Conservation (phyloP, 1,140 invertebrate species). For the Artemia franciscana region DNA sequence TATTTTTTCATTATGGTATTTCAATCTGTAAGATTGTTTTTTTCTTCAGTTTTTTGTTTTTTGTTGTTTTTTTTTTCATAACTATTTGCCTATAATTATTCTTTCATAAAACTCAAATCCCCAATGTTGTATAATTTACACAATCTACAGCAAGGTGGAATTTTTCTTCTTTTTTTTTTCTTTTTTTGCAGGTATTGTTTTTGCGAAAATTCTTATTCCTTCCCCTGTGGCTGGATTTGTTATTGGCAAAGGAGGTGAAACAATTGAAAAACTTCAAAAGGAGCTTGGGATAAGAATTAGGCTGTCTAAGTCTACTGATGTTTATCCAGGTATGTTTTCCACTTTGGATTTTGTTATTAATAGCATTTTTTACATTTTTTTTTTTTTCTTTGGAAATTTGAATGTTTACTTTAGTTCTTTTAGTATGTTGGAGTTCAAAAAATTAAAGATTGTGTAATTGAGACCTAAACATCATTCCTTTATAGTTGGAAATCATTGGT, state of each 20-base stretch:
- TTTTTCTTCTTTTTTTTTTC: constrained; percentile 9
- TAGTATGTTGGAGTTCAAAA: background rate
- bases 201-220: constrained; percentile 87
- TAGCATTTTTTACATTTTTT: constrained; percentile 1
- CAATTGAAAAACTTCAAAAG: constrained; percentile 86
- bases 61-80: too few species aligned
- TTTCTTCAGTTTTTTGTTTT: too few species aligned
- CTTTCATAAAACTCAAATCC: too few species aligned
- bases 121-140: too few species aligned
- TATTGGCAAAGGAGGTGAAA: constrained; percentile 91
- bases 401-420: constrained; percentile 2
- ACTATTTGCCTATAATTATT: too few species aligned
- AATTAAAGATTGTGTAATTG: too few species aligned
- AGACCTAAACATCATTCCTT: too few species aligned
- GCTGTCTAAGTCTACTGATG: constrained; percentile 95
- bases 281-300: constrained; percentile 83
- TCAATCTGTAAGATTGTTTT: too few species aligned
- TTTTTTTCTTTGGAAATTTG: too few species aligned
- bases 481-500: too few species aligned
- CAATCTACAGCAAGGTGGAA: too few species aligned
- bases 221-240: constrained; percentile 87
- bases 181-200: constrained; percentile 40
- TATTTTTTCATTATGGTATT: too few species aligned
- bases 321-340: constrained; percentile 63
- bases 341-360: constrained; percentile 8